Evolutionary conservation across 2,113 vertebrate species (phyloP), one percentile per base, ranked within the genome.

Genomic region (Cynopterus brachyotis): DNA sequence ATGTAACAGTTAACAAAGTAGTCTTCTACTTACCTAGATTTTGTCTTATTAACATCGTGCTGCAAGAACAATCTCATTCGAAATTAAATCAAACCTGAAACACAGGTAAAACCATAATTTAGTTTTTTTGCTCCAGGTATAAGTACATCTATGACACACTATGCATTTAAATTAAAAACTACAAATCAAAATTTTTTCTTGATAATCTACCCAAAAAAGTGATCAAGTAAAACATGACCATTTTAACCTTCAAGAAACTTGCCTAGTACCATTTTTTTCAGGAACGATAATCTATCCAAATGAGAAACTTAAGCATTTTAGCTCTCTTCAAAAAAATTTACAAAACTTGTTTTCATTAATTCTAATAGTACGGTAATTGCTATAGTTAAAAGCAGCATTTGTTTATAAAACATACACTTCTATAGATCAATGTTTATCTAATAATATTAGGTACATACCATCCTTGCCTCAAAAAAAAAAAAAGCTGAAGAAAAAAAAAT

Each of bases 61-160:
- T 98, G 86, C 8, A 97, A 98, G 94, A 98, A 92, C 62, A 94
- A 95, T 98, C 96, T 97, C 93, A 98, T 98, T 98, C 97, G 87
- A 98, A 97, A 96, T 95, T 96, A 98, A 98, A 97, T 97, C 93
- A 98, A 97, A 97, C 95, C 98, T 99, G 97, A 83, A 98, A 97
- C 64, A 97, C 26, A 97, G 28, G 73, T 66, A 97, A 97, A 95
- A 94, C 5, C 72, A 95, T 72, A 20, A 69, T n/a, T 97, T 95
- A 97, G 42, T 94, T 94, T 92, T 92, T 95, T 83, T 79, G 55
- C 28, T 73, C 90, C 50, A 57, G 7, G 3, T 72, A 85, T 70
- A 72, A 84, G 30, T 72, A n/a, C 1, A 88, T 70, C 37, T 95
- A 94, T 5, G n/a, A 95, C 53, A 92, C 10, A 88, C 40, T 95